These are phyloP conservation scores for Drosophila prosaltans DNA, from an alignment of 1,140 invertebrate species.

Conservation along the genomic window DNA sequence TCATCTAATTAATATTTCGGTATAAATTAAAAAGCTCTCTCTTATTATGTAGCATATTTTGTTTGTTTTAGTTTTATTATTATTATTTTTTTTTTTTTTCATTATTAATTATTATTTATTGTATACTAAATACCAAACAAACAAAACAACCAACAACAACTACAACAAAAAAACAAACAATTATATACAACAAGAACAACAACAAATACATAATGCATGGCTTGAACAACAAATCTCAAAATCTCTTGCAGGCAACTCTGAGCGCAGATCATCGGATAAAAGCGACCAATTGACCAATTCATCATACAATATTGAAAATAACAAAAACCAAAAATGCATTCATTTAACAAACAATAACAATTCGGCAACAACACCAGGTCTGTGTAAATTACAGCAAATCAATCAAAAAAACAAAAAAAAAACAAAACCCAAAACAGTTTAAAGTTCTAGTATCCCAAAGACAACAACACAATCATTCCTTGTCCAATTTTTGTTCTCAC, in stretches of 20 bases:
- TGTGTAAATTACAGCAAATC: slow-evolving; percentile 78
- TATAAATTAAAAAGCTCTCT: neutral
- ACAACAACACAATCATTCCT: slow-evolving; percentile 28
- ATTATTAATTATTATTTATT: slow-evolving; percentile 9
- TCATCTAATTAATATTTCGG: neutral
- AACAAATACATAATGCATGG: slow-evolving; percentile 65
- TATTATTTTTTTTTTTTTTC: neutral
- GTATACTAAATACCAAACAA: slow-evolving; percentile 22
- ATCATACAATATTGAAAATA: slow-evolving; percentile 83
- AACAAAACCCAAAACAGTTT: slow-evolving; percentile 20
- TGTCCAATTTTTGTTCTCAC: neutral
- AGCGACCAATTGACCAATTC: slow-evolving; percentile 83
- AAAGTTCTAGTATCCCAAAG: slow-evolving; percentile 44
- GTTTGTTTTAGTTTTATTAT: neutral
- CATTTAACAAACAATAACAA: slow-evolving; percentile 83
- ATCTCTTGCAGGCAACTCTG: slow-evolving; percentile 83
- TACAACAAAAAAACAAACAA: slow-evolving; percentile 47
- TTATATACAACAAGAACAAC: slow-evolving; percentile 13
- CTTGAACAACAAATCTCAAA: slow-evolving; percentile 81
- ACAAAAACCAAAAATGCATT: slow-evolving; percentile 83
- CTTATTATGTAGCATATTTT: slow-evolving; percentile 1
- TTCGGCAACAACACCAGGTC: slow-evolving; percentile 83
- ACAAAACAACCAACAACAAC: slow-evolving; percentile 32
- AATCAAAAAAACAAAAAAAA: slow-evolving; percentile 29
- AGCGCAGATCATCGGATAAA: slow-evolving; percentile 83